Conservation (phyloP, 1,140 invertebrate species). For the Caenorhabditis remanei region DNA sequence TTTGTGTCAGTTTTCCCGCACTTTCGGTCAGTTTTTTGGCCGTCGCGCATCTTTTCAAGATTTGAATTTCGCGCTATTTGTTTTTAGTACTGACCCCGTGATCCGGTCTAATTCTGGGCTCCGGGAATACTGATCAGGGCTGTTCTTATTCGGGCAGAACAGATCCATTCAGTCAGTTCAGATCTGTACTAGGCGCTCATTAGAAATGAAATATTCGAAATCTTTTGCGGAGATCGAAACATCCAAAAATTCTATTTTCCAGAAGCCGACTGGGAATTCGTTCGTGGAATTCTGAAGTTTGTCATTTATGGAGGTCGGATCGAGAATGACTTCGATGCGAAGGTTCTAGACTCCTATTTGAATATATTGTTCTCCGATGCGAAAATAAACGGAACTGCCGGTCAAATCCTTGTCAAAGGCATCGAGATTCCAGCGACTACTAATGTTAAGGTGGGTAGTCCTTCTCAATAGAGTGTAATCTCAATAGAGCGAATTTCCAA, state of each 20-base stretch:
- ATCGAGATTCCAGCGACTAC: conserved; percentile 47
- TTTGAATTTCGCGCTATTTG: too few relatives aligned
- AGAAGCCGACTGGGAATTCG: conserved; percentile 83
- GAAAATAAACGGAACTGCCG: conserved; percentile 55
- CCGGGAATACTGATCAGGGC: too few relatives aligned
- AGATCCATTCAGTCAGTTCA: too few relatives aligned
- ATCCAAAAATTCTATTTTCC: conserved; percentile 29
- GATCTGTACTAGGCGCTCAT: too few relatives aligned
- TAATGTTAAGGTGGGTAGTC: conserved; percentile 31
- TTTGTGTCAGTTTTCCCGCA: too few relatives aligned
- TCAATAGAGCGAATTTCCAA: neutral
- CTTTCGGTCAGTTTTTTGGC: too few relatives aligned
- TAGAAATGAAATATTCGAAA: too few relatives aligned
- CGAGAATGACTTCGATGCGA: conserved; percentile 86
- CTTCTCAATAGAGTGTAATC: neutral
- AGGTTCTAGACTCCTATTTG: conserved; percentile 85
- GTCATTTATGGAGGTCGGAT: conserved; percentile 90
- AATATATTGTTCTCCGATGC: conserved; percentile 83
- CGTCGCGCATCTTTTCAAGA: too few relatives aligned
- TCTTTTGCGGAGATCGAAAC: too few relatives aligned
- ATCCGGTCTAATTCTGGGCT: too few relatives aligned
- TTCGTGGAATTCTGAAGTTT: conserved; percentile 86
- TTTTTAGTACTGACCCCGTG: too few relatives aligned
- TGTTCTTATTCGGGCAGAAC: too few relatives aligned
- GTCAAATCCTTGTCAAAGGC: conserved; percentile 25